Conservation (phyloP, 2,113 vertebrate genomes). For the Semnornis frantzii region DNA sequence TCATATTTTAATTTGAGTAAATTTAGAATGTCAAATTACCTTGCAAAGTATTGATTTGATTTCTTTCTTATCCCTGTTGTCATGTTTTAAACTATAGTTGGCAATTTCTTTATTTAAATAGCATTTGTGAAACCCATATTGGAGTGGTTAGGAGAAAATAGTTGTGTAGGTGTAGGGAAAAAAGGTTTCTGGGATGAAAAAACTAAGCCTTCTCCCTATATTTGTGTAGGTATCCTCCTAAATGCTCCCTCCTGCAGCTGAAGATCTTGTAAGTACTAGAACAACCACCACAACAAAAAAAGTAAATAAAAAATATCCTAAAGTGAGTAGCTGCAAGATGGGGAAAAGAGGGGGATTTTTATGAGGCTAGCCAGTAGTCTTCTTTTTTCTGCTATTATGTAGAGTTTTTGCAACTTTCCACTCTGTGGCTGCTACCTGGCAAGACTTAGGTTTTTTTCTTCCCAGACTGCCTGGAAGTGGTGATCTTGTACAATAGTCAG, state of each 20-base stretch:
- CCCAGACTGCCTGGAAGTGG: background rate
- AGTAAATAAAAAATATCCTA: background rate
- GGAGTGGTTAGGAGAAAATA: constrained; percentile 38
- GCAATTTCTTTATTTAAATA: constrained; percentile 41
- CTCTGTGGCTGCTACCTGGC: background rate
- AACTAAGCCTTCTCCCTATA: background rate
- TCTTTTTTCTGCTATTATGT: background rate
- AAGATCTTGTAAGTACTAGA: background rate
- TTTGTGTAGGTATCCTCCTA: background rate
- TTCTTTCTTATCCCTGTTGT: background rate
- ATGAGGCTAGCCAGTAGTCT: background rate
- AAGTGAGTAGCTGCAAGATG: background rate
- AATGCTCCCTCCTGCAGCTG: background rate
- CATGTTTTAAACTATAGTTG: background rate
- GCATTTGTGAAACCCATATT: background rate
- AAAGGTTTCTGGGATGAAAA: background rate
- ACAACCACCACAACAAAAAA: background rate
- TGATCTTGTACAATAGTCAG: background rate
- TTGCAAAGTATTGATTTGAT: background rate
- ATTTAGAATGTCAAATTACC: background rate
- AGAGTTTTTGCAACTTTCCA: background rate
- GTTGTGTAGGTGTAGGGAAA: background rate
- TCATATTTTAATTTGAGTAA: background rate
- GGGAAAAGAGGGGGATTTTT: background rate
- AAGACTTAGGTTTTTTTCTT: background rate